A percentile compares a stretch with the other conserved stretches of the same genome.
Conservation (phyloP, 2,113 vertebrate species). For the Perca fluviatilis region DNA sequence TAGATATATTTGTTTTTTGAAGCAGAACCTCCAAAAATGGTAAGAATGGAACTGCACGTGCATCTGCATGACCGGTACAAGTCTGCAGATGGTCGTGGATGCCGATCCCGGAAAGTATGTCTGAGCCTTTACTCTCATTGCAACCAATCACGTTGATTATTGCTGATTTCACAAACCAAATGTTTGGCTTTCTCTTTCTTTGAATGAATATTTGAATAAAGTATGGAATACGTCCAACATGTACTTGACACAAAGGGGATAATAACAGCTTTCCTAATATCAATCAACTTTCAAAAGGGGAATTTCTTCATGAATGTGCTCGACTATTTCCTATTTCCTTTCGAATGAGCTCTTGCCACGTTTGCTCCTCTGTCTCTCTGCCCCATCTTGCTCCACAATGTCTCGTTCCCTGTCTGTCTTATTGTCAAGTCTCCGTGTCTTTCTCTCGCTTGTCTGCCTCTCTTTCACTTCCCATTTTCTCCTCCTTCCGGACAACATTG, state of each 20-base stretch:
- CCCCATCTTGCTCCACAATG: background rate
- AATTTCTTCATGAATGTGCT: background rate
- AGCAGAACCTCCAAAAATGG: too few relatives aligned
- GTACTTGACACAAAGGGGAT: background rate
- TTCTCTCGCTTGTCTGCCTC: background rate
- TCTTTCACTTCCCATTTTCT: background rate
- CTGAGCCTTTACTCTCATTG: background rate
- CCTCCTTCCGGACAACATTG: constrained; percentile 20
- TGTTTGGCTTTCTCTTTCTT: background rate
- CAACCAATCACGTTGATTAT: background rate
- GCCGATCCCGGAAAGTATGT: too few relatives aligned
- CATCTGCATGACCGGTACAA: too few relatives aligned
- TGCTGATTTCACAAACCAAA: background rate
- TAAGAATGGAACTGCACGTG: too few relatives aligned
- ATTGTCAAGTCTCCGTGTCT: background rate
- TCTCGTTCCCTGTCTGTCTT: background rate
- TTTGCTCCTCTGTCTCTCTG: constrained; percentile 8
- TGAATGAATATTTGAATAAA: background rate
- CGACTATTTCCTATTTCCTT: background rate
- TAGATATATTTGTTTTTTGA: too few relatives aligned
- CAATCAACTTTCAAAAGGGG: background rate
- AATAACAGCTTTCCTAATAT: background rate
- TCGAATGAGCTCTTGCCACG: background rate
- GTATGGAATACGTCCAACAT: background rate
- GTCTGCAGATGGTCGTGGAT: too few relatives aligned